These are phyloP conservation scores for Mastigias papua DNA, from an alignment of 30 jellyfish, hydroid and myxozoan species.

Conservation along the genomic window DNA sequence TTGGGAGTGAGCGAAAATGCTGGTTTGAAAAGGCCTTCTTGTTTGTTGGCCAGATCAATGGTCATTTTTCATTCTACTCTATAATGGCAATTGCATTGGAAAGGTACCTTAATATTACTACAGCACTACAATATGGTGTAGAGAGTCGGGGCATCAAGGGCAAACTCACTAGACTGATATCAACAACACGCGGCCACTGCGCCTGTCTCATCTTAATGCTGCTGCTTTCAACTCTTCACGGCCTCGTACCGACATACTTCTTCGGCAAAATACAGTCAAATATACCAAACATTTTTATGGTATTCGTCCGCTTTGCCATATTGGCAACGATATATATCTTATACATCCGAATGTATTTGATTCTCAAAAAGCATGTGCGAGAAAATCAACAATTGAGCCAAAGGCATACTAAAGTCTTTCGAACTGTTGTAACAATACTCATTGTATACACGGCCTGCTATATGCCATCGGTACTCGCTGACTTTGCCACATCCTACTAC, in stretches of 20 bases:
- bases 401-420: slow-evolving; percentile 14
- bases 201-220: not conserved
- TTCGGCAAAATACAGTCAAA: slow-evolving; percentile 27
- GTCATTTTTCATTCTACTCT: slow-evolving; percentile 56
- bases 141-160: not conserved
- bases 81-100: slow-evolving; percentile 47
- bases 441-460: slow-evolving; percentile 5
- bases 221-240: slow-evolving; percentile 27
- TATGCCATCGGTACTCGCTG: slow-evolving; percentile 6
- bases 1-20: slow-evolving; percentile 45
- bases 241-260: slow-evolving; percentile 55
- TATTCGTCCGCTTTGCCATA: slow-evolving; percentile 15
- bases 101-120: slow-evolving; percentile 21
- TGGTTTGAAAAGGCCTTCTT: slow-evolving; percentile 54
- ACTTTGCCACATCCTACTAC: slow-evolving; percentile 48
- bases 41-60: slow-evolving; percentile 57
- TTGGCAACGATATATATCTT: slow-evolving; percentile 1
- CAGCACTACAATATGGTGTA: not conserved
- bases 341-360: slow-evolving; percentile 25
- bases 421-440: slow-evolving; percentile 24
- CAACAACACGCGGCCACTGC: slow-evolving; percentile 5
- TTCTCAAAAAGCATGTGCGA: slow-evolving; percentile 11
- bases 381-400: not conserved
- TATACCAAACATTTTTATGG: slow-evolving; percentile 33
- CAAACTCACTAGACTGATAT: not conserved